A percentile compares a stretch with the other conserved stretches of the same genome.
Conservation (phyloP, 1,140 invertebrate genomes). For the Amyelois transitella region DNA sequence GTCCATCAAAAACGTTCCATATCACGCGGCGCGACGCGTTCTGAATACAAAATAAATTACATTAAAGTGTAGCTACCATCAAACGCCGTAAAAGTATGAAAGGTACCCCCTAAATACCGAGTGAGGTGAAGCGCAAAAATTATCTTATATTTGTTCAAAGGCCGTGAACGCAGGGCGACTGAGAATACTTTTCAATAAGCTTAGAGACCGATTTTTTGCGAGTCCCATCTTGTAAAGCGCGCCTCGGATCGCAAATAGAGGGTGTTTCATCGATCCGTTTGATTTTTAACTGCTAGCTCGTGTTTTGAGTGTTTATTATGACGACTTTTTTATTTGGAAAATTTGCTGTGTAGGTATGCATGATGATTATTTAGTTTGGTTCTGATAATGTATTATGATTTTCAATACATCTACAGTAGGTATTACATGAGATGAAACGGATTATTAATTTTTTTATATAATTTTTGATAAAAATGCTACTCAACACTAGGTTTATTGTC, state of each 20-base stretch:
- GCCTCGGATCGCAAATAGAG: conserved; percentile 59
- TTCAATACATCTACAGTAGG: too few relatives aligned
- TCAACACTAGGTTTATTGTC: too few relatives aligned
- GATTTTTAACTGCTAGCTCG: conserved; percentile 19
- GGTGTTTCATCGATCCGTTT: conserved; percentile 43
- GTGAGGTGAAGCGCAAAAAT: conserved; percentile 68
- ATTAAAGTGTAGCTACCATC: conserved; percentile 51
- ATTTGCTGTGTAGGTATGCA: neutral
- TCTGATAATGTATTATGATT: too few relatives aligned
- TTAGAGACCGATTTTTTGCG: conserved; percentile 63
- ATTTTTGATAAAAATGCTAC: too few relatives aligned
- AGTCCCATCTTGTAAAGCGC: conserved; percentile 57
- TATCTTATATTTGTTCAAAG: conserved; percentile 73
- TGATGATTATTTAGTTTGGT: neutral
- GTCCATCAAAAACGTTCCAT: conserved; percentile 4
- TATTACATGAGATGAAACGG: too few relatives aligned
- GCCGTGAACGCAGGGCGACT: conserved; percentile 64
- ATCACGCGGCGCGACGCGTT: conserved; percentile 17
- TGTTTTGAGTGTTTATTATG: neutral
- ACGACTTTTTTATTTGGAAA: neutral
- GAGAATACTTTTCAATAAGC: conserved; percentile 72
- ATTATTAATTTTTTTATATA: too few relatives aligned
- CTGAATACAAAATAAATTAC: conserved; percentile 67
- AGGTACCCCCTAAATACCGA: conserved; percentile 70
- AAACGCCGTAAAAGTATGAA: conserved; percentile 67